Percentiles rank a stretch among this genome's conserved stretches.
These are phyloP conservation scores for Psittacula derbiana DNA, from an alignment of 2,797 vertebrate genomes.

Conservation along the genomic window DNA sequence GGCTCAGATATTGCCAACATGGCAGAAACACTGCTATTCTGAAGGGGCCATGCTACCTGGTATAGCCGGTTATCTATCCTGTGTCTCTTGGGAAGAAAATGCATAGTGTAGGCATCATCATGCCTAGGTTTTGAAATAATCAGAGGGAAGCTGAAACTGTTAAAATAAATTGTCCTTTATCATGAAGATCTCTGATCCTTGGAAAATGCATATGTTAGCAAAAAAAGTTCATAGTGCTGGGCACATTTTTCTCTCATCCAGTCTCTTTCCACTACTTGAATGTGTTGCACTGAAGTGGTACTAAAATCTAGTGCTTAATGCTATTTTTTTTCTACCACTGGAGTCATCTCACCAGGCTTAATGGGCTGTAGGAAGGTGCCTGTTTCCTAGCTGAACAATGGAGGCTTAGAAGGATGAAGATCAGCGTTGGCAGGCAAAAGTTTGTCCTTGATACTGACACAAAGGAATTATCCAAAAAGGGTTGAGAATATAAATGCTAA, in stretches of 20 bases:
- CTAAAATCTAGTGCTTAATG: not conserved
- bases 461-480: not conserved
- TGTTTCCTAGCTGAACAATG: not conserved
- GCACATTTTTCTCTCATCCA: not conserved
- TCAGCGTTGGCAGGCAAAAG: not conserved
- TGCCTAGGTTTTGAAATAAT: not conserved
- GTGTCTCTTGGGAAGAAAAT: not conserved
- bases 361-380: not conserved
- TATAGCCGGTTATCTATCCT: not conserved
- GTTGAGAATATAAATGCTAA: not conserved
- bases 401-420: not conserved
- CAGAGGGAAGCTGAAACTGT: not conserved
- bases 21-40: not conserved
- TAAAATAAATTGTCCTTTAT: not conserved
- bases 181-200: not conserved
- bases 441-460: not conserved
- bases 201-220: not conserved
- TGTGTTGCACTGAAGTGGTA: not conserved
- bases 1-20: not conserved
- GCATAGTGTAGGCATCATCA: not conserved
- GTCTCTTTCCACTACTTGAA: not conserved
- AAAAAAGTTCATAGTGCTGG: not conserved
- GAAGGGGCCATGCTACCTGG: not conserved
- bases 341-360: not conserved
- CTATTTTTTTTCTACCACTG: rapidly evolving